phyloP scores from a whole-genome alignment of 2,113 vertebrate species.

The Oreochromis tanganicae region DNA sequence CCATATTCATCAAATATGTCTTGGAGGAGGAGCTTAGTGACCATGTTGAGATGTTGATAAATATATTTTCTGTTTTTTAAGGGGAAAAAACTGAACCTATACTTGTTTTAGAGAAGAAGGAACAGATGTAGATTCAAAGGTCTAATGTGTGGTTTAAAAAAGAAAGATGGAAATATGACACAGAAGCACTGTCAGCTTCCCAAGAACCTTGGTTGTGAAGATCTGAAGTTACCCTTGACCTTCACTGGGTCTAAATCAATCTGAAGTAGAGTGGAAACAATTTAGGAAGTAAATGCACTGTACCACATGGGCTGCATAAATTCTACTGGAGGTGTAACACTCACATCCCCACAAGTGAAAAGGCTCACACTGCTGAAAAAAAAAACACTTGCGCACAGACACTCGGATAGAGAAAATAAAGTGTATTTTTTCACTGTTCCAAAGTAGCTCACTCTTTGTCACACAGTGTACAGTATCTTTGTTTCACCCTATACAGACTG shows the following conservation, averaged over 20 bases:
- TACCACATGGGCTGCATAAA: slow-evolving; percentile 85
- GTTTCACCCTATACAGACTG: background rate
- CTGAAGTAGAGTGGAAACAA: slow-evolving; percentile 28
- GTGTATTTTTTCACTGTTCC: slow-evolving; percentile 17
- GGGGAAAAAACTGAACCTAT: background rate
- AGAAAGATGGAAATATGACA: background rate
- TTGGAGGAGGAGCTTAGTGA: background rate
- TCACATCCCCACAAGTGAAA: background rate
- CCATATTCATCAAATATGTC: rapidly evolving
- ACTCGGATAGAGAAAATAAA: slow-evolving; percentile 11
- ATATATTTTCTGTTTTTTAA: background rate
- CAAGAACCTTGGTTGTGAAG: background rate
- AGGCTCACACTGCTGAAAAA: slow-evolving; percentile 13
- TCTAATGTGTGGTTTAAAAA: background rate
- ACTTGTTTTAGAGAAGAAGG: background rate
- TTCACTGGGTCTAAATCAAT: slow-evolving; percentile 2
- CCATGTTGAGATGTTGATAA: background rate
- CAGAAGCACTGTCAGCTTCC: background rate
- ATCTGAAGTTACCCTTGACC: background rate
- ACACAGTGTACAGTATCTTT: slow-evolving; percentile 23
- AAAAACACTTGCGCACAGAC: background rate
- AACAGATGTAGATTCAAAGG: background rate
- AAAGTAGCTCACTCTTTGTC: background rate
- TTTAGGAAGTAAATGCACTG: slow-evolving; percentile 83
- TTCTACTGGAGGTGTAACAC: slow-evolving; percentile 74